A percentile compares a stretch with the other conserved stretches of the same genome.
These are phyloP conservation scores for Microctenopoma steveboyesi DNA, from an alignment of 2,797 vertebrate species.

Conservation along the genomic window DNA sequence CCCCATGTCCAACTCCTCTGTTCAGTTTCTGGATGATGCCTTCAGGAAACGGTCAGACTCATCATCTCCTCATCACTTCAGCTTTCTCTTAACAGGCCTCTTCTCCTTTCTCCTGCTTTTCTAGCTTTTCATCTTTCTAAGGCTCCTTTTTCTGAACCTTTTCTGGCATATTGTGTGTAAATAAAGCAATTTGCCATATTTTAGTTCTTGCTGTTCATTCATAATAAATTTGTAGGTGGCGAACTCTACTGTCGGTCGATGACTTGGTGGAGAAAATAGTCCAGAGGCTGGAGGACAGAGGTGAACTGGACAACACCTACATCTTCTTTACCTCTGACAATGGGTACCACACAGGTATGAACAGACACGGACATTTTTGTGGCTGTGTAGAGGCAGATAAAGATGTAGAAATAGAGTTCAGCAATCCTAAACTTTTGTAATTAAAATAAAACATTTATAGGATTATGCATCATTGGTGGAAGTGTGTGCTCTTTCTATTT, in stretches of 20 bases:
- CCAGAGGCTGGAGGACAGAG: slow-evolving; percentile 86
- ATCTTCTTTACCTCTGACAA: slow-evolving; percentile 98
- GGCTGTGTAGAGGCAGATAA: not conserved
- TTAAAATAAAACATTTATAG: not conserved
- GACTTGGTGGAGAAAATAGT: slow-evolving; percentile 95
- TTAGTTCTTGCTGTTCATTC: not conserved
- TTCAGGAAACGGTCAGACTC: slow-evolving; percentile 89
- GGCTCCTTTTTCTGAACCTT: not conserved
- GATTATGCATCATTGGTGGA: not conserved
- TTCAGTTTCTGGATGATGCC: slow-evolving; percentile 92
- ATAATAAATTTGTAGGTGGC: slow-evolving; percentile 84
- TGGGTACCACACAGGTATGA: slow-evolving; percentile 93
- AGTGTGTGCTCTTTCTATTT: not conserved
- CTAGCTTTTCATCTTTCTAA: not conserved
- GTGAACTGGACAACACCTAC: slow-evolving; percentile 92
- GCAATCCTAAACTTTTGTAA: not conserved
- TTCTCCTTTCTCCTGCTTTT: not conserved
- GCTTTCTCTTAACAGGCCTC: not conserved
- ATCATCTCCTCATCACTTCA: not conserved
- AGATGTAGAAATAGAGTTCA: too few relatives aligned
- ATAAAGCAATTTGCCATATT: too few relatives aligned
- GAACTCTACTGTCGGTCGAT: slow-evolving; percentile 95
- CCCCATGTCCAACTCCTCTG: slow-evolving; percentile 94
- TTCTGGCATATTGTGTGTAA: too few relatives aligned
- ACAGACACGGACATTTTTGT: not conserved